Evolutionary conservation across 2,888 invertebrate species (phyloP).

Genomic region (Aphidius colemani): DNA sequence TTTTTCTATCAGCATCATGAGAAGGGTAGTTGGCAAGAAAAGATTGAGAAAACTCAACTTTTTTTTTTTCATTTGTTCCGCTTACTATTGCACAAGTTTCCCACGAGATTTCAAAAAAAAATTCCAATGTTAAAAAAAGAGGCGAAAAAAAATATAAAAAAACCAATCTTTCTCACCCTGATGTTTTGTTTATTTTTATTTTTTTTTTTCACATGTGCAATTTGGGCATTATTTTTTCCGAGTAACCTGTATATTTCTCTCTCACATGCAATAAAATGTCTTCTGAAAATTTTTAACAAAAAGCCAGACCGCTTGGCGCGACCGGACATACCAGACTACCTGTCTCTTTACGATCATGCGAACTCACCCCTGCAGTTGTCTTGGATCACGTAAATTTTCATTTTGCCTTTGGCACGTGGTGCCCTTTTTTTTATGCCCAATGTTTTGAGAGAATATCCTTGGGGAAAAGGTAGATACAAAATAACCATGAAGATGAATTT

Average conservation of each 20-base stretch:
- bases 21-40: conserved; percentile 4
- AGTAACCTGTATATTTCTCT: conserved; percentile 24
- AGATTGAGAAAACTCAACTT: conserved; percentile 14
- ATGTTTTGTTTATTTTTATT: not conserved
- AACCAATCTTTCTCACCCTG: too few species aligned
- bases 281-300: conserved; percentile 21
- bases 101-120: too few species aligned
- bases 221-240: conserved; percentile 1
- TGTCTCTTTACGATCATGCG: conserved; percentile 35
- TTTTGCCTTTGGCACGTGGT: conserved; percentile 43
- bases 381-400: conserved; percentile 2
- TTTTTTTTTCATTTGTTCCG: not conserved
- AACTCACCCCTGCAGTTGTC: conserved; percentile 7
- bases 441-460: conserved; percentile 21
- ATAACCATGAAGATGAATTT: not conserved
- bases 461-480: conserved; percentile 1
- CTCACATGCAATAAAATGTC: conserved; percentile 29
- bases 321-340: conserved; percentile 28
- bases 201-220: conserved; percentile 3
- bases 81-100: conserved; percentile 3
- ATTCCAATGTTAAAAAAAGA: too few species aligned
- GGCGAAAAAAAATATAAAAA: too few species aligned
- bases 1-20: too few species aligned
- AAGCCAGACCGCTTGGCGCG: not conserved
- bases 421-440: conserved; percentile 27